Evolutionary conservation across 2,113 vertebrate species (phyloP), one percentile per base, ranked within the genome.

Genomic region (Planiliza haematocheilus): DNA sequence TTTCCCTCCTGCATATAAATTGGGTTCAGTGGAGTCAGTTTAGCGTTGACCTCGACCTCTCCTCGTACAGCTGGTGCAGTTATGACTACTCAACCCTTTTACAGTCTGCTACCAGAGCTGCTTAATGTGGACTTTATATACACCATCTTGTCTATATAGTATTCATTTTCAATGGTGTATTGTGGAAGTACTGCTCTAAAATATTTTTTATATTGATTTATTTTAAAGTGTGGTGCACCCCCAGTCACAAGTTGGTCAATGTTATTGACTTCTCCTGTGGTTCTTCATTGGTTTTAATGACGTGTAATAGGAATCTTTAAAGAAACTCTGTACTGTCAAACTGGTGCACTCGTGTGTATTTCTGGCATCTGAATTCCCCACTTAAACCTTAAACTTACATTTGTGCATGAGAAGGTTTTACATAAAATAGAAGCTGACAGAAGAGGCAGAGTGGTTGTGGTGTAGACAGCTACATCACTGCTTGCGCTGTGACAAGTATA

Each of bases 1-100:
- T 24, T 62, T 70, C 56, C 16, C 24, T 30, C 12, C 43, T 37
- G n/a, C 8, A 55, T 74, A 13, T 43, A 20, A 38, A 50, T 37
- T 51, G 7, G 10, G 61, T 18, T 61, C 8, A n/a, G 14, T 4
- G 13, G 16, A 51, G 36, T 30, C 24, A 30, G 24, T 30, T 30
- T 30, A 30, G 24, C 5, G 24, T 30, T 2, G 24, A 30, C 24
- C 24, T 30, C 24, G 24, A 5, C 24, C 24, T 30, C 24, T 30
- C 24, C 24, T 30, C 2, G 17, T 48, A 2, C n/a, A 36, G n/a
- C 4, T 62, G 12, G 24, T 46, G n/a, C 21, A 12, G 13, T 3
- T 42, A 4, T 42, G 41, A 42, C 12, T 42, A 42, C 1, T 14
- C 8, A 43, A 20, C 20, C 17, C 1, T 65, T 52, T 20, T 37